These are phyloP conservation scores for Anabas testudineus DNA, from an alignment of 2,797 vertebrate species.

Conservation along the genomic window DNA sequence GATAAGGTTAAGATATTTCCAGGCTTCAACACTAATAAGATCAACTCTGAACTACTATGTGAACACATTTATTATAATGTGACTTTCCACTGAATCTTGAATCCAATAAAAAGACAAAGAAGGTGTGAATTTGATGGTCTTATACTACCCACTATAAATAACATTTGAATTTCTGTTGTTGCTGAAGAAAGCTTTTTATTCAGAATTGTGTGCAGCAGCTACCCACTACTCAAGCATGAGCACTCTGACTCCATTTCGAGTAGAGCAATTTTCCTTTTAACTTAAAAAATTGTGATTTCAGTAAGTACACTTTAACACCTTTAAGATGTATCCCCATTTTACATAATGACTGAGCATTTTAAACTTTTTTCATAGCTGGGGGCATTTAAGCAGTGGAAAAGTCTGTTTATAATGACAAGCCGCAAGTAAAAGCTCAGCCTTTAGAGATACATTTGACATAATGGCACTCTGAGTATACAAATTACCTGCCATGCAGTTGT, in stretches of 20 bases:
- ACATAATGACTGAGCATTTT: conserved; percentile 69
- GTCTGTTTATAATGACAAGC: conserved; percentile 62
- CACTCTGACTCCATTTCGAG: conserved; percentile 51
- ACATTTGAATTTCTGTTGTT: conserved; percentile 25
- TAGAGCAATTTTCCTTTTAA: conserved; percentile 64
- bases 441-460: conserved; percentile 76
- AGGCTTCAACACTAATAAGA: no score
- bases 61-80: no score
- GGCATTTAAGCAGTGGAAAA: conserved; percentile 36
- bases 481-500: conserved; percentile 68
- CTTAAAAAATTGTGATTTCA: conserved; percentile 62
- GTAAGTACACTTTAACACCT: conserved; percentile 65
- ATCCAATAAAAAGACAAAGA: no score
- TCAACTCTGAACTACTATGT: no score
- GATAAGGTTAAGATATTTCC: no score
- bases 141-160: conserved; percentile 1
- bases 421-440: conserved; percentile 72
- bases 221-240: conserved; percentile 11
- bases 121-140: no score
- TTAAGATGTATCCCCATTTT: conserved; percentile 59
- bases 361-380: conserved; percentile 23
- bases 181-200: conserved; percentile 18
- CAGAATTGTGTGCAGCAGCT: conserved; percentile 45
- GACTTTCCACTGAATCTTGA: no score
- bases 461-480: conserved; percentile 66